These are phyloP conservation scores for Eumeta japonica DNA, from an alignment of 1,140 invertebrate genomes.

Conservation along the genomic window DNA sequence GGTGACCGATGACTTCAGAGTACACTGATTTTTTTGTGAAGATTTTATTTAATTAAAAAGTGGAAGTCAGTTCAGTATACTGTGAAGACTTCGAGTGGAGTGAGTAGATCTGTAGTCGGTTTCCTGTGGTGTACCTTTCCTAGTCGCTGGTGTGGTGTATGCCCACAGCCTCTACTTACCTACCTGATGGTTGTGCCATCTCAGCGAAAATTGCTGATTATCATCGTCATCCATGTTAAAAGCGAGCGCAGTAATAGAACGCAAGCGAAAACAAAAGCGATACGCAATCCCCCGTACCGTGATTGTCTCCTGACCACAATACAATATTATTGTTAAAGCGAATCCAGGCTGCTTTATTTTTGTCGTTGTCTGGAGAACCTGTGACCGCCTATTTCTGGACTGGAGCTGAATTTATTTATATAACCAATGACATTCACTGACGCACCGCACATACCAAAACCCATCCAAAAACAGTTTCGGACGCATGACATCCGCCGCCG, in stretches of 20 bases:
- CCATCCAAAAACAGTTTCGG: constrained; percentile 56
- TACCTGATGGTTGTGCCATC: constrained; percentile 80
- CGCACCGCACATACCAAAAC: constrained; percentile 53
- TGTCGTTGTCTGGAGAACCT: constrained; percentile 59
- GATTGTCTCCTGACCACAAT: constrained; percentile 21
- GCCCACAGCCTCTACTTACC: too few relatives aligned
- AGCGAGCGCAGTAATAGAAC: constrained; percentile 20
- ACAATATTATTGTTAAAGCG: constrained; percentile 54
- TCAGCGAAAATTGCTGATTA: constrained; percentile 73
- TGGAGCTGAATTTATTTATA: constrained; percentile 57
- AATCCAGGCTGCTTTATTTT: constrained; percentile 60
- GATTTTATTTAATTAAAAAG: constrained; percentile 1
- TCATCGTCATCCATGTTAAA: constrained; percentile 57
- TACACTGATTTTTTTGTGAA: too few relatives aligned
- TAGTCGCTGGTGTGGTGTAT: too few relatives aligned
- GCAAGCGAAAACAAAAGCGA: constrained; percentile 15
- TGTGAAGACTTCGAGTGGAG: too few relatives aligned
- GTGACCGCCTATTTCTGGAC: constrained; percentile 57
- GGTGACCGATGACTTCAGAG: too few relatives aligned
- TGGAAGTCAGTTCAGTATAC: background rate
- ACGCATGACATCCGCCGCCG: too few relatives aligned
- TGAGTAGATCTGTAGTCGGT: too few relatives aligned
- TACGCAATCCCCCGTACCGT: constrained; percentile 16
- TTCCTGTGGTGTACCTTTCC: too few relatives aligned
- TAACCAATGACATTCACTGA: constrained; percentile 59